These are phyloP conservation scores for Cantharis lateralis DNA, from an alignment of 2,888 invertebrate genomes.

Conservation along the genomic window DNA sequence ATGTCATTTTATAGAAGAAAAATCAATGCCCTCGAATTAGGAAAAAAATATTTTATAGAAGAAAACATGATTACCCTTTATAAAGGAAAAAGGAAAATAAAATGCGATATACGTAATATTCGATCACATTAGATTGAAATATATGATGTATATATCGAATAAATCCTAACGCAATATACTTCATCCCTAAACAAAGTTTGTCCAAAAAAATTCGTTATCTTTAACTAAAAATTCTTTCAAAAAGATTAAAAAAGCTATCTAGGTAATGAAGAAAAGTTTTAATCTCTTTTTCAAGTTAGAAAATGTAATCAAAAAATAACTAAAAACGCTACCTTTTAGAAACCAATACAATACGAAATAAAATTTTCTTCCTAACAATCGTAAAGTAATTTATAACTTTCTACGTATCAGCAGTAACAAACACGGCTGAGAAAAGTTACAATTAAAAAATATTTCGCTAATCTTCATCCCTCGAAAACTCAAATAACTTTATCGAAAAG, in stretches of 20 bases:
- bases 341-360: neutral
- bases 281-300: neutral
- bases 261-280: neutral
- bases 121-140: neutral
- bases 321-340: neutral
- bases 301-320: neutral
- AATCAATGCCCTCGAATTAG: neutral
- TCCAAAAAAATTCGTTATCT: neutral
- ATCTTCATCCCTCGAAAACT: neutral
- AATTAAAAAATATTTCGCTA: constrained; percentile 2
- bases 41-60: neutral
- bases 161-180: neutral
- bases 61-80: neutral
- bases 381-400: neutral
- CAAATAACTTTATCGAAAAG: constrained; percentile 3
- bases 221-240: neutral
- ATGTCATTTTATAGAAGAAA: neutral
- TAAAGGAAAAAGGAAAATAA: neutral
- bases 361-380: neutral
- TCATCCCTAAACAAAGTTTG: neutral
- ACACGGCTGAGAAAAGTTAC: neutral
- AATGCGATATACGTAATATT: neutral
- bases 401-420: neutral
- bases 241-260: neutral
- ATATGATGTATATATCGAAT: neutral